phyloP scores from a whole-genome alignment of 2,797 vertebrate species.

The Tragelaphus eurycerus region DNA sequence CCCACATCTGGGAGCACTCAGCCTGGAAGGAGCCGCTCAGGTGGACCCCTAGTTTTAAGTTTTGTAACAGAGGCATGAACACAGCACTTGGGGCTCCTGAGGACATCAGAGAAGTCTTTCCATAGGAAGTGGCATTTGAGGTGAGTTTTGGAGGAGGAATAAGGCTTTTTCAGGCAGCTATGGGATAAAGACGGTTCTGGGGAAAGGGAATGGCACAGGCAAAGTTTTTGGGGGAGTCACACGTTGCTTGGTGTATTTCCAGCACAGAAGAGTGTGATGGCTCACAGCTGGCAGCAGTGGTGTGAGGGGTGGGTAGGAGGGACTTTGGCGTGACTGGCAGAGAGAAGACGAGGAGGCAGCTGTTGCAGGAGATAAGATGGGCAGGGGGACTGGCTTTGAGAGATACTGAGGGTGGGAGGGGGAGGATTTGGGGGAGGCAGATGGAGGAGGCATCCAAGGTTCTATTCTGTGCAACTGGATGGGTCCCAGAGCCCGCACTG shows the following conservation, averaged over 20 bases:
- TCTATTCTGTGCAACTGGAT: neutral
- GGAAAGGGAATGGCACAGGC: neutral
- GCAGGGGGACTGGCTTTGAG: fast-evolving
- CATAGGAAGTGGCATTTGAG: neutral
- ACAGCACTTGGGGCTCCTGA: neutral
- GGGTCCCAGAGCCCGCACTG: neutral
- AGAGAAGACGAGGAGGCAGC: neutral
- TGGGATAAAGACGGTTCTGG: neutral
- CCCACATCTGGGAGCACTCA: too few relatives aligned
- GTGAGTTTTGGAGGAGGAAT: neutral
- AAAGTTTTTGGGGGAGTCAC: neutral
- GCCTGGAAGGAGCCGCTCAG: fast-evolving
- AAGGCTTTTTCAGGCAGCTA: neutral
- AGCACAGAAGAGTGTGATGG: neutral
- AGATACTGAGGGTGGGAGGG: neutral
- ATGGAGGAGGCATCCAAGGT: neutral
- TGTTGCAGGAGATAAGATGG: neutral
- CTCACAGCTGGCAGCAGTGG: neutral
- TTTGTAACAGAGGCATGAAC: neutral
- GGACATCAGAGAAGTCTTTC: neutral
- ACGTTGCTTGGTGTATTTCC: neutral
- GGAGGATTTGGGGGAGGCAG: neutral
- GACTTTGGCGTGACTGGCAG: fast-evolving
- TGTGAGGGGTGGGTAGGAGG: fast-evolving
- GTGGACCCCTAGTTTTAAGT: neutral